Evolutionary conservation across 2,888 invertebrate species (phyloP).

Genomic region (Cerastis rubricosa): DNA sequence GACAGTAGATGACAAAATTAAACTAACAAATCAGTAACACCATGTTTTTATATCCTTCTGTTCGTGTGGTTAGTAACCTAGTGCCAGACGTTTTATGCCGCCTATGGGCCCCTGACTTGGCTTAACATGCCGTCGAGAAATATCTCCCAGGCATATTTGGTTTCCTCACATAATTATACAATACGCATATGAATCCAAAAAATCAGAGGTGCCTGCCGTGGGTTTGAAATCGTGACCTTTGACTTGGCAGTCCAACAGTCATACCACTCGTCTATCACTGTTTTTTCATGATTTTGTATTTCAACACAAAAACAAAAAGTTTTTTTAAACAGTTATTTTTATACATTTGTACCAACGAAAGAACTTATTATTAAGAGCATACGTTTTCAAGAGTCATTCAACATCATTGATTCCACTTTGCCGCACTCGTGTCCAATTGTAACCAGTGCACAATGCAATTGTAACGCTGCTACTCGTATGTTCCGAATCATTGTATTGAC

Average conservation of each 20-base stretch:
- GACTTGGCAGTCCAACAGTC: too few relatives aligned
- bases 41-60: too few relatives aligned
- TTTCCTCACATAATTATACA: too few relatives aligned
- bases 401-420: conserved; percentile 17
- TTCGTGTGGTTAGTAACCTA: too few relatives aligned
- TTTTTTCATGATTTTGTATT: background rate
- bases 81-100: too few relatives aligned
- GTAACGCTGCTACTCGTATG: background rate
- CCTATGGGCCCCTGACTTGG: too few relatives aligned
- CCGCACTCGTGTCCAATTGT: background rate
- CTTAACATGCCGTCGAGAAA: too few relatives aligned
- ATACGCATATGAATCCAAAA: too few relatives aligned
- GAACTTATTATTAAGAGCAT: background rate
- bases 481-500: conserved; percentile 20
- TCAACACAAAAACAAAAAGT: background rate
- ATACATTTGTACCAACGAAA: background rate
- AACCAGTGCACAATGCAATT: conserved; percentile 5
- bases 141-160: too few relatives aligned
- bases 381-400: conserved; percentile 10
- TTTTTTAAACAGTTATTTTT: background rate
- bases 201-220: too few relatives aligned
- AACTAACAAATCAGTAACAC: background rate
- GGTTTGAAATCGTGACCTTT: too few relatives aligned
- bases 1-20: background rate
- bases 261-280: too few relatives aligned